Evolutionary conservation across 1,140 invertebrate species (phyloP), one percentile per base, ranked within the genome.

Genomic region (Polyergus mexicanus): DNA sequence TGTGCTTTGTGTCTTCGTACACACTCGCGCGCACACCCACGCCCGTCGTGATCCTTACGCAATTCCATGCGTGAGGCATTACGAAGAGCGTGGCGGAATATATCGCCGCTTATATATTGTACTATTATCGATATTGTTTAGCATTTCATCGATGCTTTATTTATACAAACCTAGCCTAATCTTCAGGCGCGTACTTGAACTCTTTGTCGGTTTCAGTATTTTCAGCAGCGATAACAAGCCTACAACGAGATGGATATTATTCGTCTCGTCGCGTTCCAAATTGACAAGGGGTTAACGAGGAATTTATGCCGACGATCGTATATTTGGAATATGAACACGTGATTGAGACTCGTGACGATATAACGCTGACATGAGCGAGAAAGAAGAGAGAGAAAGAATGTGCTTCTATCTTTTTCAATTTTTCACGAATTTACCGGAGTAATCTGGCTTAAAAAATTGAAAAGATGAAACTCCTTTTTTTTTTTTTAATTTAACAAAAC

Each of bases 51-150:
- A 51, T 60, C 32, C 65, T 89, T 86, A 86, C 54, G 66, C 72
- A 89, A 89, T 78, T 89, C n/a, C 72, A 80, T 47, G 77, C 35
- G 22, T 62, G 66, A 72, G 63, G 0, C n/a, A 19, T 25, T 51
- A 32, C 32, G 10, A 54, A 4, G 22, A 44, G 11, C 25, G 25
- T 28, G 25, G 25, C 28, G 51, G 66, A 56, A 51, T 51, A 74
- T 80, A 69, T 65, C 47, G 47, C 16, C 54, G 32, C 19, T 62
- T 60, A 58, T 28, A n/a, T n/a, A n/a, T n/a, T n/a, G n/a, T n/a
- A 38, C 16, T 81, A 56, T 68, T 11, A 56, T 7, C 8, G 32
- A 88, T 62, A 71, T 78, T 44, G 25, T 28, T 51, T 11, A 41
- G 11, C 62, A n/a, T 78, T 69, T 63, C 11, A 2, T 11, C 8